Evolutionary conservation across 2,797 vertebrate genomes (phyloP), one percentile per base, ranked within the genome.

Genomic region (Sebastes matsubarae): DNA sequence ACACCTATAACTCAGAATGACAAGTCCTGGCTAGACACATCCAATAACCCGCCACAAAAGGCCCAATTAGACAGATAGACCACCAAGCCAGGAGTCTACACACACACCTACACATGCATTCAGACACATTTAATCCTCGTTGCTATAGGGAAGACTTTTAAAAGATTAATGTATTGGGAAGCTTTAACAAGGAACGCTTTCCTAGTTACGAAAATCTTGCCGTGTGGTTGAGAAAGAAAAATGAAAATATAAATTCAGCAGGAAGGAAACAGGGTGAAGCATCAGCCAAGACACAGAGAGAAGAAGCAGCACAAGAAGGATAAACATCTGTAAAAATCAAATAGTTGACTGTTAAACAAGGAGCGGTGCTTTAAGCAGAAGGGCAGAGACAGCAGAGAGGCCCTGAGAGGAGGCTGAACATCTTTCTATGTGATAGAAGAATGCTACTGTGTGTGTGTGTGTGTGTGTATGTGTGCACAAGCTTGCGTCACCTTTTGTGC

Each of bases 401-500:
- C 75, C 58, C 58, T 58, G 11, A 50, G 68, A 79, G 22, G 65
- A 84, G 63, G 55, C 36, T 13, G 55, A 42, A 60, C 60, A 36
- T 82, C 83, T 79, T 79, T 76, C 54, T 25, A 30, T 1, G 61
- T 70, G 76, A 30, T 30, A 65, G 46, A 87, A 88, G 83, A 82
- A 82, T 87, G 71, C 72, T 59, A 30, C 68, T 16, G 79, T 78
- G 75, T 79, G 67, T 80, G 75, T 79, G 65, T 80, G 81, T 52
- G 65, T 8, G 68, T 80, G 81, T 52, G 64, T 3, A 63, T 80
- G 80, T 79, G 75, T 79, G 68, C 81, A 83, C 79, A 87, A 64
- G 79, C 85, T 81, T 86, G 76, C 66, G 84, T 91, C 90, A 92
- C 72, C 85, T 89, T 89, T 88, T 89, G 89, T 90, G 85, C 83